Percentiles rank a stretch among this genome's conserved stretches.
These are phyloP conservation scores for Stomatorhinus ivindoensis DNA, from an alignment of 2,113 vertebrate species.

Conservation along the genomic window DNA sequence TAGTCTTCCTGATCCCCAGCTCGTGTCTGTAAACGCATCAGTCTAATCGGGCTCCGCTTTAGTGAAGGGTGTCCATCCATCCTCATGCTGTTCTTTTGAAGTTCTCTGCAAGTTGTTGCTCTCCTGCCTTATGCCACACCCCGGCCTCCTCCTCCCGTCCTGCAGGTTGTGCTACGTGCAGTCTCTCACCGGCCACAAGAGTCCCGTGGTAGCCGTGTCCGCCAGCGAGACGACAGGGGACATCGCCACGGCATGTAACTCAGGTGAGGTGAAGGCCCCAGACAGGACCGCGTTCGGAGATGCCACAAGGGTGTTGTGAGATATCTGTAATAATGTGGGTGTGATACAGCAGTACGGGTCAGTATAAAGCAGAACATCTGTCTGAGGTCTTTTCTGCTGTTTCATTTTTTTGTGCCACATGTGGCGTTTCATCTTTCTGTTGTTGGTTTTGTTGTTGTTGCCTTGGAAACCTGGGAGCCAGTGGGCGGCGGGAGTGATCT, in stretches of 20 bases:
- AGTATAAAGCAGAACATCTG: background rate
- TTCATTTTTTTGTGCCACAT: background rate
- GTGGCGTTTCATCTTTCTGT: background rate
- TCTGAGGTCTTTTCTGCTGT: background rate
- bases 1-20: background rate
- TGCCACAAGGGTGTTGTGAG: background rate
- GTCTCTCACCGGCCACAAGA: conserved; percentile 93
- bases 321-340: background rate
- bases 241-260: conserved; percentile 93
- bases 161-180: conserved; percentile 90
- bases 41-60: background rate
- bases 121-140: background rate
- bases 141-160: conserved; percentile 5
- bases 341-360: background rate
- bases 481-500: conserved; percentile 95
- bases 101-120: background rate
- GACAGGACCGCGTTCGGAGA: background rate
- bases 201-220: conserved; percentile 88
- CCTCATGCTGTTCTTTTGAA: background rate
- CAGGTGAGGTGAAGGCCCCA: conserved; percentile 61
- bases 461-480: conserved; percentile 44
- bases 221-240: conserved; percentile 95
- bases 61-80: background rate
- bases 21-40: background rate
- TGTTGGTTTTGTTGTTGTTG: background rate